Conservation (phyloP, 2,888 invertebrate species). For the Plebejus argus region DNA sequence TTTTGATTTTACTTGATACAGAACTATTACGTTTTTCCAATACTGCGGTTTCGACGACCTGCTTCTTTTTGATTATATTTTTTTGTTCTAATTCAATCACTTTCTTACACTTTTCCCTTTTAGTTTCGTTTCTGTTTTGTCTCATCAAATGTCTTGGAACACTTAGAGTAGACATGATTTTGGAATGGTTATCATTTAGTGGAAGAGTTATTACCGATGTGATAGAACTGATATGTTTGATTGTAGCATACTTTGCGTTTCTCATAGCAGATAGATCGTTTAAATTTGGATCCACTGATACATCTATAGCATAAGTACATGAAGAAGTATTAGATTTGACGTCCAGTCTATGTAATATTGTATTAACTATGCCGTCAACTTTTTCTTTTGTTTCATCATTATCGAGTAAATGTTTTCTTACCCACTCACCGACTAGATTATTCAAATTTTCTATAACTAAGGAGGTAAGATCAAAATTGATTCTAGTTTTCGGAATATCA, state of each 20-base stretch:
- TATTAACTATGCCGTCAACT: conserved; percentile 56
- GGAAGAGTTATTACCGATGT: conserved; percentile 53
- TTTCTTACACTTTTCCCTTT: conserved; percentile 41
- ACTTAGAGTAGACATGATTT: conserved; percentile 65
- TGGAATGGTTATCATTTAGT: conserved; percentile 50
- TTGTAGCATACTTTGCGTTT: neutral
- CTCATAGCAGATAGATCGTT: conserved; percentile 32
- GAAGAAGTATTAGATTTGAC: conserved; percentile 49
- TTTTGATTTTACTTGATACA: neutral
- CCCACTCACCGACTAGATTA: conserved; percentile 57
- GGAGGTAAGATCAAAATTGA: conserved; percentile 52
- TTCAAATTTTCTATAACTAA: conserved; percentile 63
- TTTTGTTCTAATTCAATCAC: conserved; percentile 48
- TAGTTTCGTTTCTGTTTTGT: conserved; percentile 47
- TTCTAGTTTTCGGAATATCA: conserved; percentile 33
- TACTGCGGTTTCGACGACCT: neutral
- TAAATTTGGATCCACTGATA: conserved; percentile 51
- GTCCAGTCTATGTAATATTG: conserved; percentile 54
- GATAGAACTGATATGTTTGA: conserved; percentile 13
- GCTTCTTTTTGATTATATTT: conserved; percentile 44
- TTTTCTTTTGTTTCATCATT: conserved; percentile 55
- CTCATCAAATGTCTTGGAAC: conserved; percentile 51
- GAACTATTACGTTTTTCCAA: neutral
- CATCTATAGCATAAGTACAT: conserved; percentile 56
- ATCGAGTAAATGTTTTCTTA: conserved; percentile 55